Conservation (phyloP, 2,797 vertebrate genomes). For the Meda fulgida region DNA sequence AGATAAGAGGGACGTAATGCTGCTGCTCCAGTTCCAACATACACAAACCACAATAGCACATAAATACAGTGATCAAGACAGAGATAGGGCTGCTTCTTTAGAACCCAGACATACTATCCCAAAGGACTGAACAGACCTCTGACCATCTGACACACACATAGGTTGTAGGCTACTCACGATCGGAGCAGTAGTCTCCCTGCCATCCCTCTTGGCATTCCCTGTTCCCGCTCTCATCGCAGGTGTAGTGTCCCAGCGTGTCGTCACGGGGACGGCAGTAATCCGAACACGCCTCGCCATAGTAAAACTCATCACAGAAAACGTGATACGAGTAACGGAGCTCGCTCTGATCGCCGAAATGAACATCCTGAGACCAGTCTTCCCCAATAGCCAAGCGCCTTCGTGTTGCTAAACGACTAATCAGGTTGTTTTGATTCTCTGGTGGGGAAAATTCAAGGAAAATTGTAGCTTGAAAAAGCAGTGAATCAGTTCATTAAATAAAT, state of each 20-base stretch:
- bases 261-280: conserved; percentile 86
- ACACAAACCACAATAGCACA: conserved; percentile 20
- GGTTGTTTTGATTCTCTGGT: conserved; percentile 85
- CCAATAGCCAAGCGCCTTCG: conserved; percentile 83
- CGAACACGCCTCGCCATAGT: conserved; percentile 85
- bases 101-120: conserved; percentile 31
- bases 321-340: conserved; percentile 91
- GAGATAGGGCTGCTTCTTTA: not conserved
- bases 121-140: conserved; percentile 21
- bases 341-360: conserved; percentile 85
- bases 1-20: conserved; percentile 25
- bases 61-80: conserved; percentile 14
- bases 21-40: conserved; percentile 15
- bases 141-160: conserved; percentile 24
- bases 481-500: not conserved
- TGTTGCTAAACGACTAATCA: conserved; percentile 86
- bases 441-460: not conserved
- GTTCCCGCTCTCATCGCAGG: conserved; percentile 81
- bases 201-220: conserved; percentile 83
- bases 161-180: conserved; percentile 72
- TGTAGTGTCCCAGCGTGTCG: conserved; percentile 86
- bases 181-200: conserved; percentile 85
- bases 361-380: conserved; percentile 87
- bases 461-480: not conserved
- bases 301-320: conserved; percentile 86